Base-by-base conservation (phyloP, 2,797 vertebrate species). In the Cossypha polioptera region DNA sequence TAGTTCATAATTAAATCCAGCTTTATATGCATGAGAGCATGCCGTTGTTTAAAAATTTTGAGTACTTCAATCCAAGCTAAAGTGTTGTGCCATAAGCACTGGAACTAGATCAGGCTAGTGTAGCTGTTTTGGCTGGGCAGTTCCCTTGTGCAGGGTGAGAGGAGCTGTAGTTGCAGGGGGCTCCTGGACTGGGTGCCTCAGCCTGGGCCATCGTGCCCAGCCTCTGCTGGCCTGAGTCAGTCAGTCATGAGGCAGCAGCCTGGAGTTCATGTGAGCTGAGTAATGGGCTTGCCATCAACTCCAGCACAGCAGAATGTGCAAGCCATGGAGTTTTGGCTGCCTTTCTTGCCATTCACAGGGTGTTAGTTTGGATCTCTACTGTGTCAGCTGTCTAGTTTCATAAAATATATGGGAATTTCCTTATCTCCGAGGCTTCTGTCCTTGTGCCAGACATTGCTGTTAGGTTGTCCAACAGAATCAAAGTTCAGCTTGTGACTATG, bases 261-360 rank as follows among this genome's bases (percentile, higher is more conserved):
- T 51, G 80, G 51, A 73, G 43, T 28, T 59, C 45, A 2, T 40
- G 8, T 3, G 24, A 74, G 85, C 69, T 69, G 81, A 67, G 57
- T 91, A 87, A 94, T 89, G 88, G 92, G 43, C 92, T 89, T 73
- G 55, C 28, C 50, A 19, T 72, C 75, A 53, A 5, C 83, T 73
- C 76, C 72, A 66, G 89, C 81, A 45, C 57, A 53, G 69, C 58
- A 71, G 48, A 83, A 71, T 42, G 74, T 75, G 74, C 77, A 36
- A 72, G 73, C 66, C 1, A 0, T 47, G 81, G 69, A 25, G 42
- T 87, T 85, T 29, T 86, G 89, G 71, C 84, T 94, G 78, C 92
- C 67, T 75, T 92, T 79, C 84, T 73, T 76, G 51, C 36, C 57
- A n/a, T 85, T 91, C 84, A 75, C 31, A 36, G 69, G 5, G 24